Evolutionary conservation across 2,113 vertebrate species (phyloP), one percentile per base, ranked within the genome.

Genomic region (Nanorana parkeri): DNA sequence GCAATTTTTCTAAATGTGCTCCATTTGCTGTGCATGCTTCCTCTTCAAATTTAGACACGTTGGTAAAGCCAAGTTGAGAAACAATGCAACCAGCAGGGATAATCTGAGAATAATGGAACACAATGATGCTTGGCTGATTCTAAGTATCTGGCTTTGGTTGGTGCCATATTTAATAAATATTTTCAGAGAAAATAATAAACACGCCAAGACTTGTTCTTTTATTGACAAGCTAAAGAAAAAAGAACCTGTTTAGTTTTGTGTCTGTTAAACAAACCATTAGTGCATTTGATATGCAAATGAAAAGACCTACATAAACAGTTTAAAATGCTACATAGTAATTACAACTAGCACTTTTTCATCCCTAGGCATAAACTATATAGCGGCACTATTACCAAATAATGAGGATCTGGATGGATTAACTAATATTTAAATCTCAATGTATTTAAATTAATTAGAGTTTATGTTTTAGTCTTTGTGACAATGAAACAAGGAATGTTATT

Each of bases 131-230:
- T 60, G 55, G 52, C 55, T 56, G 20, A 74, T 74, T 21, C 47
- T 52, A 52, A 60, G 19, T 74, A 74, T 74, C 54, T 74, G 72
- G 55, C 55, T 74, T 36, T 29, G 23, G 21, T 72, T n/a, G 20
- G n/a, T 74, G 55, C 28, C 72, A 74, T 28, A 74, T 60, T 74
- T 74, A 74, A n/a, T 29, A 74, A 74, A 58, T 28, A 74, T 21
- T 74, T 74, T 32, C 19, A 74, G 6, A 32, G 28, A 56, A 74
- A 58, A 16, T 56, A 74, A 56, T 60, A 20, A n/a, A 60, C 13
- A 4, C 20, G 54, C 20, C 26, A 74, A 60, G 47, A 71, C 26
- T 17, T 23, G 20, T 26, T 26, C 23, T 71, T 71, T 26, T 71
- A 54, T 17, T 71, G 47, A 54, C 51, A 55, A 21, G 17, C 23